Conservation (phyloP, 1,140 invertebrate species). For the Propsilocerus akamusi region DNA sequence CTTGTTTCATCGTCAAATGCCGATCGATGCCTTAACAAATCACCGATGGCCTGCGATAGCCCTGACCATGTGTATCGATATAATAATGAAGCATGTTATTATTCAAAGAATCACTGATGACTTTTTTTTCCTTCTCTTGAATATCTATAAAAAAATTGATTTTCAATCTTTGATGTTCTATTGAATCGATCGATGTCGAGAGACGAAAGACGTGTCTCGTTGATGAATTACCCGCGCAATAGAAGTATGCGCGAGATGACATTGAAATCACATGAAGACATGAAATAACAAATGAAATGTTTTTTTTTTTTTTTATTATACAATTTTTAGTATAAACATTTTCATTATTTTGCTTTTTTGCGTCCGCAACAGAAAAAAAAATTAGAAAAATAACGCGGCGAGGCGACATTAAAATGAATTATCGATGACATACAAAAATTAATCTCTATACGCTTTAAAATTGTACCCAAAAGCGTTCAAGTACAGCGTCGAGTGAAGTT, state of each 20-base stretch:
- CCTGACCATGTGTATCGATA: no score
- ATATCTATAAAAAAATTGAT: not conserved
- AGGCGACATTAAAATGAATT: conserved; percentile 1
- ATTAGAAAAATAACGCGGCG: not conserved
- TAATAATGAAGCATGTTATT: conserved; percentile 1
- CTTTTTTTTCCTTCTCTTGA: no score
- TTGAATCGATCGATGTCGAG: not conserved
- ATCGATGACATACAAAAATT: conserved; percentile 3
- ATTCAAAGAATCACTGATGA: not conserved
- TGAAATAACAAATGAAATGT: no score
- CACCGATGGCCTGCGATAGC: no score
- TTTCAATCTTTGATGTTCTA: conserved; percentile 1
- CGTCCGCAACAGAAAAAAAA: not conserved
- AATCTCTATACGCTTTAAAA: not conserved
- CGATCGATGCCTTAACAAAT: no score
- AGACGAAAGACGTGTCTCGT: not conserved
- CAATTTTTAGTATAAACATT: not conserved
- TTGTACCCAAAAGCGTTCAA: no score
- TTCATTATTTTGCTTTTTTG: no score
- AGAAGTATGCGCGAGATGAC: not conserved
- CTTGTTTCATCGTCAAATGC: no score
- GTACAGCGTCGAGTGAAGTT: no score
- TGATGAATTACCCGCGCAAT: not conserved
- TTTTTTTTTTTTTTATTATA: no score
- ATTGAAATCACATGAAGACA: conserved; percentile 1